Evolutionary conservation across 2,113 vertebrate species (phyloP).

Genomic region (Neotragus pygmaeus): DNA sequence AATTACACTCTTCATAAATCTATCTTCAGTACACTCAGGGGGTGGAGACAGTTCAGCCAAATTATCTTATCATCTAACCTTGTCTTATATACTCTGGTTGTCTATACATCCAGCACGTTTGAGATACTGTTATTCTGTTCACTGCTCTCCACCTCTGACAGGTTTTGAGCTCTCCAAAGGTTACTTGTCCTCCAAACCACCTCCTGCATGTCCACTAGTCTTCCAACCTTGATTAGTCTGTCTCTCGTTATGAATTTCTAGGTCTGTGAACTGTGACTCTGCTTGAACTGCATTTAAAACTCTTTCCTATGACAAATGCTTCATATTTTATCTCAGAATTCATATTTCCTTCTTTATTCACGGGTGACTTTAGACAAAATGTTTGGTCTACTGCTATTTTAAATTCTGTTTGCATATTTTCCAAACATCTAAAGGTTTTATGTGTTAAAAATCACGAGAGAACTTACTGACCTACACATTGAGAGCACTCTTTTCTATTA

Average conservation of each 20-base stretch:
- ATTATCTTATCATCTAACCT: not conserved
- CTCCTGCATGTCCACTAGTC: not conserved
- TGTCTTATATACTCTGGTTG: not conserved
- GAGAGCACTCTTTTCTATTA: not conserved
- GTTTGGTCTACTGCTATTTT: not conserved
- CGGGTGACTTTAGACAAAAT: not conserved
- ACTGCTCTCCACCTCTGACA: not conserved
- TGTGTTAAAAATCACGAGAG: not conserved
- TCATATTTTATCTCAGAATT: not conserved
- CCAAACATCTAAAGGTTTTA: not conserved
- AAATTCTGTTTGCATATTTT: not conserved
- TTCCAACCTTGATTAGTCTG: not conserved
- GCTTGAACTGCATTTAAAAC: not conserved
- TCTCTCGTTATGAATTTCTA: not conserved
- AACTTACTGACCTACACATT: not conserved
- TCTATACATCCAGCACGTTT: not conserved
- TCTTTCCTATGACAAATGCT: not conserved
- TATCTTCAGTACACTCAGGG: not conserved
- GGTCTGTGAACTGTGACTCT: not conserved
- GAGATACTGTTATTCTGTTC: not conserved
- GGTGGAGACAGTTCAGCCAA: not conserved
- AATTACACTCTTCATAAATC: constrained; percentile 4
- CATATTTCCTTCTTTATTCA: not conserved
- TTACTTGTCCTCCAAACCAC: not conserved
- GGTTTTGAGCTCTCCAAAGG: not conserved